A percentile compares a stretch with the other conserved stretches of the same genome.
These are phyloP conservation scores for Acleris cristana DNA, from an alignment of 2,888 invertebrate species.

Conservation along the genomic window DNA sequence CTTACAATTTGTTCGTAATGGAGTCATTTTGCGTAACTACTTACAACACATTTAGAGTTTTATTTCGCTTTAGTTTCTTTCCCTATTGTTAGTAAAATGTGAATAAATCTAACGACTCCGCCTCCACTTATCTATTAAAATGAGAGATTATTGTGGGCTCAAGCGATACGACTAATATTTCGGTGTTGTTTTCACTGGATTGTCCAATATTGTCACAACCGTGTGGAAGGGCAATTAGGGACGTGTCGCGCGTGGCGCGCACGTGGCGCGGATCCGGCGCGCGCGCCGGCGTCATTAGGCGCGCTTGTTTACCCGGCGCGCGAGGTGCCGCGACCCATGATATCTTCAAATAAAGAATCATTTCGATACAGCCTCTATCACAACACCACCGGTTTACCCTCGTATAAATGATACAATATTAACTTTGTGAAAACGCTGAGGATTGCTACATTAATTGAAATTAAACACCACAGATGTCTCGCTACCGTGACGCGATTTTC, in stretches of 20 bases:
- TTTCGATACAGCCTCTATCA: constrained; percentile 15
- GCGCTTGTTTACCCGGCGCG: constrained; percentile 63
- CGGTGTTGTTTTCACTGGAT: constrained; percentile 82
- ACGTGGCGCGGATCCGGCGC: constrained; percentile 60
- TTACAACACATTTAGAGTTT: constrained; percentile 23
- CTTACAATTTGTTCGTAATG: constrained; percentile 51
- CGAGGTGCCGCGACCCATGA: constrained; percentile 59
- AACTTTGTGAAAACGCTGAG: background rate
- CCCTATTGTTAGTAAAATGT: constrained; percentile 46
- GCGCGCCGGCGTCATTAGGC: constrained; percentile 46
- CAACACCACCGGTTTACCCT: constrained; percentile 15
- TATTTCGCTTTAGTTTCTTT: constrained; percentile 17
- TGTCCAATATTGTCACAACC: constrained; percentile 82
- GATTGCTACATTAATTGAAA: constrained; percentile 17
- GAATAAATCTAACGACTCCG: constrained; percentile 77
- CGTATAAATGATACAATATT: background rate
- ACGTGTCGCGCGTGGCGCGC: constrained; percentile 77
- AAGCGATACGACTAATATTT: constrained; percentile 62
- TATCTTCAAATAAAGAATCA: constrained; percentile 53
- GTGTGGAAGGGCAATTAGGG: constrained; percentile 80
- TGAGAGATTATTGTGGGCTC: constrained; percentile 79
- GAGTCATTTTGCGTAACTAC: constrained; percentile 54
- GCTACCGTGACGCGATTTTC: constrained; percentile 54
- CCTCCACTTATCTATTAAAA: constrained; percentile 83
- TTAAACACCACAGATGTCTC: constrained; percentile 52